Evolutionary conservation across 1,140 invertebrate species (phyloP), one percentile per base, ranked within the genome.

Genomic region (Saccostrea glomerata): DNA sequence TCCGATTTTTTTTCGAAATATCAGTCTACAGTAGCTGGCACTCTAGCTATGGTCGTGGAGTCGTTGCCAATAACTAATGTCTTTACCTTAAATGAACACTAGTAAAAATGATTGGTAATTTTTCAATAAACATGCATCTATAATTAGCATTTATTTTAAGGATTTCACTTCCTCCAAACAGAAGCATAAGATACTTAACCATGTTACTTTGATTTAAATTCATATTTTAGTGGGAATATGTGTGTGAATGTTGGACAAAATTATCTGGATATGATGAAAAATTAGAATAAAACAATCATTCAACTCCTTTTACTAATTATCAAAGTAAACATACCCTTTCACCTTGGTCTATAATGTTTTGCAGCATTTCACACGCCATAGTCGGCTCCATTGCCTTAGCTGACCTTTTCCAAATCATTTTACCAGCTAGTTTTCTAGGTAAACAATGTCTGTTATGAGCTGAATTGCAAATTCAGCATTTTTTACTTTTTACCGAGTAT

Each of bases 341-440:
- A 23, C 83, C 47, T 56, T 84, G 54, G 11, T 84, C 83, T 47
- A 56, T 55, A 47, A 55, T 58, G 54, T 25, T 58, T 47, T 84
- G 83, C 13, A 84, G 12, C 83, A 84, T 84, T 84, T 84, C 47
- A 84, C 84, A 86, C 13, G 84, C 36, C 84, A 66, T 86, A 36
- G 84, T 58, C 25, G 58, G 84, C 58, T 86, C 84, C 84, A 86
- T 86, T 6, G 84, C 56, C 58, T 55, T 86, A n/a, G 84, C 84
- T 30, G 84, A 66, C 23, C 23, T n/a, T 63, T 13, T 40, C 60
- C 60, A 86, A 20, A 66, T 86, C 11, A 23, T n/a, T 17, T 17
- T 3, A 40, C 58, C 63, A 4, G n/a, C 20, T n/a, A 66, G 84
- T 60, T 86, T 63, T 84, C 36, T 60, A 15, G 84, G 84, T 23